Evolutionary conservation across 2,888 invertebrate genomes (phyloP), one percentile per base, ranked within the genome.

Genomic region (Andricus quercusramuli): DNA sequence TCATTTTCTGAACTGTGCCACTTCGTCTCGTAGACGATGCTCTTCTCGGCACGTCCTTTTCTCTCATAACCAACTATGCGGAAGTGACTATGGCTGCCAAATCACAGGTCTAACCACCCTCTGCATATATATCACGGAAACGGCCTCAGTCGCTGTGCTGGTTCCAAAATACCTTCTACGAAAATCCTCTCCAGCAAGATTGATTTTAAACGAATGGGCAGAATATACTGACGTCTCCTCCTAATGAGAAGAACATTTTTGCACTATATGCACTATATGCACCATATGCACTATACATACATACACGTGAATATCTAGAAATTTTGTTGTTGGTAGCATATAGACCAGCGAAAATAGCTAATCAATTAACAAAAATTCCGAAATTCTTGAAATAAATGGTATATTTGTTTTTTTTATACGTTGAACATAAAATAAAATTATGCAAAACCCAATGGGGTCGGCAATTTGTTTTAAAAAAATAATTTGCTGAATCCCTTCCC

Each of bases 1-100:
- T 59, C 22, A 59, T 59, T 59, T 59, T 59, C 59, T 4, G 22
- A 22, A 22, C 47, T 47, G 22, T 13, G 59, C 22, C 3, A 59
- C 59, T 59, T 59, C 11, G 59, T 22, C 11, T 22, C 11, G 22
- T 22, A 22, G 22, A 22, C 29, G 64, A 74, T 78, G 68, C 62
- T 15, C 56, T 25, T 13, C 59, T 20, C 29, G 32, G 44, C n/a
- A 74, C 77, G 37, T 47, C 41, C 20, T 41, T 68, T 41, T 29
- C 77, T 59, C 78, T 78, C 64, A 78, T 59, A 74, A 79, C 78
- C 80, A 74, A 22, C 44, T 59, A n/a, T 29, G 22, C 32, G n/a
- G 59, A 37, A 78, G 67, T 83, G 80, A 79, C 79, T 79, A 84
- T 83, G 64, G 80, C 62, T 62, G 25, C 32, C 68, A 65, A 64